Percentiles rank a stretch among this genome's conserved stretches.
These are phyloP conservation scores for Pimephales promelas DNA, from an alignment of 2,113 vertebrate genomes.

Conservation along the genomic window DNA sequence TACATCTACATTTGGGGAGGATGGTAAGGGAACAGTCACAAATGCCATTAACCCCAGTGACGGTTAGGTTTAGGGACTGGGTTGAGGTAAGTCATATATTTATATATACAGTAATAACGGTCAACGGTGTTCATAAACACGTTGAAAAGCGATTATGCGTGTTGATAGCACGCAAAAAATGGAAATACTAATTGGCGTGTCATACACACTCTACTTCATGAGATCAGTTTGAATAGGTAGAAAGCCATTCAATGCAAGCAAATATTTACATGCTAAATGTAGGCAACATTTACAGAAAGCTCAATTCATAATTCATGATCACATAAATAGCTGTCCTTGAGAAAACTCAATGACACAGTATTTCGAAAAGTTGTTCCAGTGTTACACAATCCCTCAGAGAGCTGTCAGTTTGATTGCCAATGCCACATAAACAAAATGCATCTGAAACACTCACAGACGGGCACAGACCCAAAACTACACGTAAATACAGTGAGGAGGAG, in stretches of 20 bases:
- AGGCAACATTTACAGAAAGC: slow-evolving; percentile 37
- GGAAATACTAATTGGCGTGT: too few relatives aligned
- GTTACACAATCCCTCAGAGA: slow-evolving; percentile 55
- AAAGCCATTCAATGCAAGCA: slow-evolving; percentile 15
- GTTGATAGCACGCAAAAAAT: too few relatives aligned
- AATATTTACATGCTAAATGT: slow-evolving; percentile 26
- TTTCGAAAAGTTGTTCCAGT: slow-evolving; percentile 32
- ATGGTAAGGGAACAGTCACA: too few relatives aligned
- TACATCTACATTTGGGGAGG: too few relatives aligned
- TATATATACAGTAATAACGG: too few relatives aligned
- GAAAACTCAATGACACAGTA: slow-evolving; percentile 36
- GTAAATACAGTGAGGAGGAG: not conserved
- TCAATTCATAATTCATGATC: slow-evolving; percentile 49
- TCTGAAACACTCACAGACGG: not conserved
- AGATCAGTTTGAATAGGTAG: too few relatives aligned
- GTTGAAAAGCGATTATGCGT: too few relatives aligned
- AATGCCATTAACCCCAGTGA: too few relatives aligned
- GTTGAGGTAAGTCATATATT: too few relatives aligned
- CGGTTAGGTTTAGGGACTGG: too few relatives aligned
- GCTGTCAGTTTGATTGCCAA: slow-evolving; percentile 8
- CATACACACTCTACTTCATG: too few relatives aligned
- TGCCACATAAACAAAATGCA: slow-evolving; percentile 23
- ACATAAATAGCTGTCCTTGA: slow-evolving; percentile 35
- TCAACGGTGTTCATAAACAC: too few relatives aligned
- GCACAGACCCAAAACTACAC: slow-evolving; percentile 21